Conservation (phyloP, 2,797 vertebrate species). For the Poecilia gillii region DNA sequence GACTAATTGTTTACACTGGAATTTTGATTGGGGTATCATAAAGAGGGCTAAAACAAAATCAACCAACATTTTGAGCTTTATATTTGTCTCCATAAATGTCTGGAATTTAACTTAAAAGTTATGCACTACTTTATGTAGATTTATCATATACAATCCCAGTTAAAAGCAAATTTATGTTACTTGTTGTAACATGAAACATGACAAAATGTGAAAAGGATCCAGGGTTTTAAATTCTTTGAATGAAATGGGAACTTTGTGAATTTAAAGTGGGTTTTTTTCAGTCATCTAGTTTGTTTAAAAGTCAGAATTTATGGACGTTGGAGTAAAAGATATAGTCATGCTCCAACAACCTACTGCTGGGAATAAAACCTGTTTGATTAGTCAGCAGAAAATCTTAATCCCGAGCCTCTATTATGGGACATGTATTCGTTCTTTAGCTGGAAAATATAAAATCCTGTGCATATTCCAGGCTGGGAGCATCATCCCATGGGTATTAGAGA, state of each 20-base stretch:
- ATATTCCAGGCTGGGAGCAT: slow-evolving; percentile 18
- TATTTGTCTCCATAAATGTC: background rate
- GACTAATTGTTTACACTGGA: background rate
- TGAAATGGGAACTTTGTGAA: background rate
- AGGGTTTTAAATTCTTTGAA: background rate
- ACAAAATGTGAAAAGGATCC: background rate
- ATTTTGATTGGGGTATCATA: background rate
- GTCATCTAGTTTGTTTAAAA: background rate
- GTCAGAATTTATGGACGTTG: background rate
- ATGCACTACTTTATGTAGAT: background rate
- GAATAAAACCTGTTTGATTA: slow-evolving; percentile 8
- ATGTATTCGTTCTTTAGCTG: slow-evolving; percentile 22
- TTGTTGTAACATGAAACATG: background rate
- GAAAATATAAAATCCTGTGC: slow-evolving; percentile 17
- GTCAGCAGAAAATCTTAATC: slow-evolving; percentile 30
- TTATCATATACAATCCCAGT: background rate
- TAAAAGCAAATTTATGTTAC: background rate
- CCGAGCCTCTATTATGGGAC: background rate
- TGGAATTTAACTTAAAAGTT: background rate
- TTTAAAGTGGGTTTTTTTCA: background rate
- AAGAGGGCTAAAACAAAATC: background rate
- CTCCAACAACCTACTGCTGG: background rate
- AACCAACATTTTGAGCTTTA: background rate
- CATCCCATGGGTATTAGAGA: slow-evolving; percentile 27
- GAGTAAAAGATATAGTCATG: background rate